These are phyloP conservation scores for Amphipyra berbera DNA, from an alignment of 2,888 invertebrate genomes.

Conservation along the genomic window DNA sequence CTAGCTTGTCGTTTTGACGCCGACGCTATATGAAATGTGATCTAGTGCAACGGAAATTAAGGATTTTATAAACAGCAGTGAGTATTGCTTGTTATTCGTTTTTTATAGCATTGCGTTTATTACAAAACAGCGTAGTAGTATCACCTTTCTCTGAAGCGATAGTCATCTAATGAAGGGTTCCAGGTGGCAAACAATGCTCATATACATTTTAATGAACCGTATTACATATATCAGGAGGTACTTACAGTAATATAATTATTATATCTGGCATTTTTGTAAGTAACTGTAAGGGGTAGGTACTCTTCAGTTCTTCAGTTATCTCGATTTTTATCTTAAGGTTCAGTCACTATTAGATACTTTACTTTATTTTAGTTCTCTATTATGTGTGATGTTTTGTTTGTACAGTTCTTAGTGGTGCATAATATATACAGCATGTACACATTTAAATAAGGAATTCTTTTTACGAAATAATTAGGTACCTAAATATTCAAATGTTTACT, in stretches of 20 bases:
- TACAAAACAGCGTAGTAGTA: conserved; percentile 25
- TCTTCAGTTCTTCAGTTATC: not conserved
- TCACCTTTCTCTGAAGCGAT: conserved; percentile 31
- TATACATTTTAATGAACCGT: not conserved
- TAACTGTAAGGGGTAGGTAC: too few species aligned
- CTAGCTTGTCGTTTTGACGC: conserved; percentile 71
- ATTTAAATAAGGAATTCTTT: too few species aligned
- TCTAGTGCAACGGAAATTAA: conserved; percentile 69
- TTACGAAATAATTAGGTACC: too few species aligned
- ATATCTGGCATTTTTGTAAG: too few species aligned
- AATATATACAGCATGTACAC: too few species aligned
- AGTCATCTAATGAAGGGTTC: conserved; percentile 8
- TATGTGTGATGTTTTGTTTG: too few species aligned
- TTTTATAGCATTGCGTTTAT: conserved; percentile 16
- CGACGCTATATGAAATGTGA: conserved; percentile 81
- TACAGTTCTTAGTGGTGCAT: too few species aligned
- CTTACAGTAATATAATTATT: too few species aligned
- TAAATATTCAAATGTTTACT: too few species aligned
- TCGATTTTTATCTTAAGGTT: conserved; percentile 6
- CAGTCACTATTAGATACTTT: not conserved
- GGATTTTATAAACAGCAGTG: conserved; percentile 71
- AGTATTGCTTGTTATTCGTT: conserved; percentile 62
- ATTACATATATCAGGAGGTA: not conserved
- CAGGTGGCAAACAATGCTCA: not conserved
- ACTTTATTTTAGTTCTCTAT: too few species aligned